Base-by-base conservation (phyloP, 2,113 vertebrate genomes). In the Stegastes partitus region DNA sequence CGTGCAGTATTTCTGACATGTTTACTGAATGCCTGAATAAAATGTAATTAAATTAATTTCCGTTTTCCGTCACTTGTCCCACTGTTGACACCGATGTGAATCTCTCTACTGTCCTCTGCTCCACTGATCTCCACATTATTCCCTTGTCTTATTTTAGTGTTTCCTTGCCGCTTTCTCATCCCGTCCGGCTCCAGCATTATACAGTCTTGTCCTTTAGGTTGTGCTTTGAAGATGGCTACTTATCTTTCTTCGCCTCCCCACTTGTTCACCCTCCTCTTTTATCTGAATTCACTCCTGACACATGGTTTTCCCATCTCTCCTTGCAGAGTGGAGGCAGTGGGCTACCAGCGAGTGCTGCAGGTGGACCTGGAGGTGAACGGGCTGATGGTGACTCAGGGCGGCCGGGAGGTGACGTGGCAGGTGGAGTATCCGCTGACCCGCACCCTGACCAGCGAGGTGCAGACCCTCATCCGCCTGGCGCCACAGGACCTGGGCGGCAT, bases 401-500 rank as follows among this genome's bases (percentile, higher is more conserved):
- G 94, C 0, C 94, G 96, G 74, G 96, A 96, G 34, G 96, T 98
- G 85, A 94, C 93, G 3, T 99, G 98, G 98, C 97, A 99, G 94
- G 95, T 98, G 88, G 98, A 99, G 51, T 98, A 99, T 69, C 97
- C 97, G 0, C 94, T 90, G n/a, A 95, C 85, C 1, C 95, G 94
- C 2, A 87, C 94, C 21, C 79, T 93, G 51, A 93, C 94, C 0
- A 95, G 93, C 23, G 91, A 95, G 3, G 93, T 96, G 4, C 89
- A 95, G 50, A 96, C 97, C 0, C 92, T 97, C 87, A 95, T 99
- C 90, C 95, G 95, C 79, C 83, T 98, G 90, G 96, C 96, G 58
- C 96, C 96, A 57, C 96, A 97, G 85, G 96, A 98, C 86, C 94
- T 99, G 50, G 96, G 95, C 5, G 96, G 93, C 34, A 98, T 99